Conservation (phyloP, 2,113 vertebrate genomes). For the Nycticorax nycticorax region DNA sequence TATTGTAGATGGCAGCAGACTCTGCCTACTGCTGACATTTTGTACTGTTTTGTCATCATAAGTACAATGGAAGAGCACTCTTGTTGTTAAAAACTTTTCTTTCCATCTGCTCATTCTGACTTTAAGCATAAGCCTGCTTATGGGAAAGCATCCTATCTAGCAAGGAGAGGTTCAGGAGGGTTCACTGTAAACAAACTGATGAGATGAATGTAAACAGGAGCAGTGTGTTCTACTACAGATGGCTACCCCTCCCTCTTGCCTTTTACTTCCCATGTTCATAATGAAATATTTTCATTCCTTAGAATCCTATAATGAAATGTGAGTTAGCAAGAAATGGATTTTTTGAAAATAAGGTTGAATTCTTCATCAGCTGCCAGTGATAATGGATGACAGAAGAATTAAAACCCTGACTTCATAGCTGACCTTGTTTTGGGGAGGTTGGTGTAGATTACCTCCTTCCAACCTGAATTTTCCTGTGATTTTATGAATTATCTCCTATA, state of each 20-base stretch:
- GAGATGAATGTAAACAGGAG: slow-evolving; percentile 53
- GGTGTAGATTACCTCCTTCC: not conserved
- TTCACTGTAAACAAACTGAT: slow-evolving; percentile 67
- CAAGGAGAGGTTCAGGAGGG: slow-evolving; percentile 50
- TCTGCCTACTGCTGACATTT: slow-evolving; percentile 45
- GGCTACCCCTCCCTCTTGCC: slow-evolving; percentile 27
- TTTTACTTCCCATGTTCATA: slow-evolving; percentile 7
- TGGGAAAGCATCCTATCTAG: slow-evolving; percentile 30
- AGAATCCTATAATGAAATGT: slow-evolving; percentile 9
- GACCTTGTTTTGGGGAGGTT: not conserved
- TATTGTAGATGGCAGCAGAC: not conserved
- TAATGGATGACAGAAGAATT: not conserved
- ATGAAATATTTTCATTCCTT: slow-evolving; percentile 16
- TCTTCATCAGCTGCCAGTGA: not conserved
- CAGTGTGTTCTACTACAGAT: slow-evolving; percentile 52
- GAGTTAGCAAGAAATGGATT: not conserved
- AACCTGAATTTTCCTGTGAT: not conserved
- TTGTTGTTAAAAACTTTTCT: slow-evolving; percentile 55
- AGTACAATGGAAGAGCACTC: slow-evolving; percentile 51
- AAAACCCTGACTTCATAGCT: not conserved
- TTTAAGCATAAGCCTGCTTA: slow-evolving; percentile 56
- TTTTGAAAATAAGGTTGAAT: not conserved
- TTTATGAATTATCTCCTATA: not conserved
- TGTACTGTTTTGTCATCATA: slow-evolving; percentile 19
- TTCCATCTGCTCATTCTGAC: slow-evolving; percentile 66